Evolutionary conservation across 2,888 invertebrate species (phyloP).

Genomic region (Plutella xylostella): DNA sequence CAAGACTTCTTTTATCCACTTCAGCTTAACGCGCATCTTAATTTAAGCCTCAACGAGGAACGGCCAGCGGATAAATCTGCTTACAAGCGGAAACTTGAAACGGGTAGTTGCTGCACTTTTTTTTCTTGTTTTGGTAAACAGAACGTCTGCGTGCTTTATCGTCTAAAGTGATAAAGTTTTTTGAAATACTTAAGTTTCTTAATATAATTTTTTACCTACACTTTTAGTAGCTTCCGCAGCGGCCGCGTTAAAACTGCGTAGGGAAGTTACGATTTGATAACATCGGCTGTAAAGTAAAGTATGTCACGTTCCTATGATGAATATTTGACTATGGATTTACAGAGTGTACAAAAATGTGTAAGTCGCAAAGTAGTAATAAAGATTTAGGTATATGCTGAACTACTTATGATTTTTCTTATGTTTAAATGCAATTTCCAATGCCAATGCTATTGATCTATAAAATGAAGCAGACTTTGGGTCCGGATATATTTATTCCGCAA

Average conservation of each 20-base stretch:
- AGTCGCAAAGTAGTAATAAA: no score
- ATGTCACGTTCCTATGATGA: background rate
- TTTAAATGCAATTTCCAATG: no score
- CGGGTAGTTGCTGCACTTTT: background rate
- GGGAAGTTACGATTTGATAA: background rate
- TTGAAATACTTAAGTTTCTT: background rate
- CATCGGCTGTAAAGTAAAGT: background rate
- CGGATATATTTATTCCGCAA: background rate
- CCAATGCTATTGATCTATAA: background rate
- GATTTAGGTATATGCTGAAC: no score
- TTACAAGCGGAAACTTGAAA: constrained; percentile 2
- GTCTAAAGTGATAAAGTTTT: background rate
- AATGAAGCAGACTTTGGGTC: background rate
- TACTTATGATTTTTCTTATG: no score
- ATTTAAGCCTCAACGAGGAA: constrained; percentile 40
- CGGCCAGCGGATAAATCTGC: constrained; percentile 22
- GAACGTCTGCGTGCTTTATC: background rate
- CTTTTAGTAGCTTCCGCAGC: background rate
- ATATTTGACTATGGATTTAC: no score
- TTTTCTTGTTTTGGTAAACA: background rate
- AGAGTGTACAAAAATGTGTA: no score
- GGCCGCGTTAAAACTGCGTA: no score
- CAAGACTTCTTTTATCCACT: constrained; percentile 52
- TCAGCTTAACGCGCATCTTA: constrained; percentile 55
- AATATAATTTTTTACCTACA: background rate